These are phyloP conservation scores for Nezara viridula DNA, from an alignment of 2,888 invertebrate species.

Conservation along the genomic window DNA sequence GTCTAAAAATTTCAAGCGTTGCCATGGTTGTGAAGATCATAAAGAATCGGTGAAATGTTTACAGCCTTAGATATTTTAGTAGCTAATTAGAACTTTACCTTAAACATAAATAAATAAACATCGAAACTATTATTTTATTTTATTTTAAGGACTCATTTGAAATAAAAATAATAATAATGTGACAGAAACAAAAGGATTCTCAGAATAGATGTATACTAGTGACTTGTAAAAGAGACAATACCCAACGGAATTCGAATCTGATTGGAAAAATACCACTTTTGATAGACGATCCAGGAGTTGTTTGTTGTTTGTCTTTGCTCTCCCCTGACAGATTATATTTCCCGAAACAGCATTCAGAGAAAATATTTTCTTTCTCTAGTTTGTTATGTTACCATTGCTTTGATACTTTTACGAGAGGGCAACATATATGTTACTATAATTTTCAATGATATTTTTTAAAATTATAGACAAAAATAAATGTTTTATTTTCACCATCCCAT, in stretches of 20 bases:
- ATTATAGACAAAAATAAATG: neutral
- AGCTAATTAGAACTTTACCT: too few species aligned
- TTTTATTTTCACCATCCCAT: too few species aligned
- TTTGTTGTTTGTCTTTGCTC: slow-evolving; percentile 30
- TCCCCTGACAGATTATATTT: slow-evolving; percentile 15
- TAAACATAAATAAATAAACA: too few species aligned
- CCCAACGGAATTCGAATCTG: neutral
- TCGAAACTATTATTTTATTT: too few species aligned
- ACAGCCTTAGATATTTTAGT: too few species aligned
- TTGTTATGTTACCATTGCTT: neutral
- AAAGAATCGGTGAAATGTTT: too few species aligned
- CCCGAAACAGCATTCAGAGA: neutral
- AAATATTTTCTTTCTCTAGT: neutral
- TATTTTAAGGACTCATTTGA: too few species aligned
- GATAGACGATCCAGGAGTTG: neutral
- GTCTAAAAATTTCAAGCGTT: too few species aligned
- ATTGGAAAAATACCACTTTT: neutral
- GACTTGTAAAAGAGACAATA: neutral
- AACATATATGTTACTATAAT: neutral
- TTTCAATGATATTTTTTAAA: neutral
- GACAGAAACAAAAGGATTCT: too few species aligned
- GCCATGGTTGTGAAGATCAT: too few species aligned
- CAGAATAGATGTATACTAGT: neutral
- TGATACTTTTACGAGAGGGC: neutral
- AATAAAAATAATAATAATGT: too few species aligned